A percentile compares a stretch with the other conserved stretches of the same genome.
phyloP scores from a whole-genome alignment of 1,140 invertebrate species.

The Meloidogyne floridensis region DNA sequence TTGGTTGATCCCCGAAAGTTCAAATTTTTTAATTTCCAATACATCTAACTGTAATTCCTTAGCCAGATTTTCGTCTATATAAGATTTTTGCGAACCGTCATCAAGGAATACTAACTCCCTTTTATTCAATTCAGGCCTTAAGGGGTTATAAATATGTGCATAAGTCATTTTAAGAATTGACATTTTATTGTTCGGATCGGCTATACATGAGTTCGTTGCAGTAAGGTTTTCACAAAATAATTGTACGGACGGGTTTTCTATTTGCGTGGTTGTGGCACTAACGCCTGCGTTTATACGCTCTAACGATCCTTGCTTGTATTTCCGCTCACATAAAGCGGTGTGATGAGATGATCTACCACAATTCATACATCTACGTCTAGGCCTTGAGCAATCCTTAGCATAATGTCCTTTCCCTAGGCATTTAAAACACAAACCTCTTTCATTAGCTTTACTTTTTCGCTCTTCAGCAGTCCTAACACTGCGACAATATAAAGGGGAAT shows the following conservation, averaged over 20 bases:
- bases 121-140: neutral
- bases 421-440: neutral
- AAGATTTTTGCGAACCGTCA: too few relatives aligned
- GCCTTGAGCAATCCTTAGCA: neutral
- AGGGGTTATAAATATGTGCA: slow-evolving; percentile 1
- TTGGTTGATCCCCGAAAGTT: too few relatives aligned
- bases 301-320: neutral
- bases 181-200: neutral
- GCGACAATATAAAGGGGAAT: neutral
- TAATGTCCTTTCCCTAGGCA: neutral
- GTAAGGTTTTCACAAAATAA: too few relatives aligned
- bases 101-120: neutral
- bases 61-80: too few relatives aligned
- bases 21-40: too few relatives aligned
- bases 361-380: neutral
- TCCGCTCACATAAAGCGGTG: neutral
- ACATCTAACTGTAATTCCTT: too few relatives aligned
- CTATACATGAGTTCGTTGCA: neutral
- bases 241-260: too few relatives aligned
- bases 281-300: neutral
- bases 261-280: neutral
- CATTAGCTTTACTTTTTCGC: neutral
- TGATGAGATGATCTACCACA: neutral
- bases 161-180: neutral
- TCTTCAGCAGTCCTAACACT: neutral